Evolutionary conservation across 2,888 invertebrate species (phyloP).

Genomic region (Mythimna lalbum): DNA sequence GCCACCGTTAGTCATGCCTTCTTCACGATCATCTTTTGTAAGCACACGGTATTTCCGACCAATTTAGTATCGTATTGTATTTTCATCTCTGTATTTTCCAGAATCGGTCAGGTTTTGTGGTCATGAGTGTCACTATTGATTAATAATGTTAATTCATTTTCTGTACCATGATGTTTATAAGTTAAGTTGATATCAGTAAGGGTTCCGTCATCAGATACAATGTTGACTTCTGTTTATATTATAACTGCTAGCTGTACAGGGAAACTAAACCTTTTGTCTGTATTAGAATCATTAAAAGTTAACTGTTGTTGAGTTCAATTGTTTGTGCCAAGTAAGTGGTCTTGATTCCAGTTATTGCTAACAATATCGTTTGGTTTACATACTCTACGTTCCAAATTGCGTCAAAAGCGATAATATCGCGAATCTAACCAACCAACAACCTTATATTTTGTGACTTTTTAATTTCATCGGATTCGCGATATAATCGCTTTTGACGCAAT

Average conservation of each 20-base stretch:
- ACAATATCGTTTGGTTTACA: too few relatives aligned
- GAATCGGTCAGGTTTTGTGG: conserved; percentile 12
- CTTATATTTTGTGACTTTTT: too few relatives aligned
- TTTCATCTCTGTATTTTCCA: conserved; percentile 21
- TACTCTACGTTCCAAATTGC: too few relatives aligned
- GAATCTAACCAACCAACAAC: too few relatives aligned
- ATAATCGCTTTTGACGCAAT: too few relatives aligned
- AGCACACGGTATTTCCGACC: conserved; percentile 12
- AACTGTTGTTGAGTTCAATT: too few relatives aligned
- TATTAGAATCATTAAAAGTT: neutral
- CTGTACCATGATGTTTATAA: neutral
- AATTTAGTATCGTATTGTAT: conserved; percentile 5
- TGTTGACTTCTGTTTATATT: neutral
- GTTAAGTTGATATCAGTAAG: neutral
- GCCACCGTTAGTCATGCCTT: conserved; percentile 34
- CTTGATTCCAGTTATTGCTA: too few relatives aligned
- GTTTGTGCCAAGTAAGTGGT: too few relatives aligned
- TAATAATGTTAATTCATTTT: neutral
- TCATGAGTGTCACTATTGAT: neutral
- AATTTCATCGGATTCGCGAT: too few relatives aligned
- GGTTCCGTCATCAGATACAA: neutral
- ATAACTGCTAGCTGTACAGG: neutral
- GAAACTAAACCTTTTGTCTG: neutral
- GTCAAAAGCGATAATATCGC: too few relatives aligned
- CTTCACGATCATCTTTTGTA: conserved; percentile 15